phyloP scores from a whole-genome alignment of 2,797 vertebrate genomes.

The Mico argentatus region DNA sequence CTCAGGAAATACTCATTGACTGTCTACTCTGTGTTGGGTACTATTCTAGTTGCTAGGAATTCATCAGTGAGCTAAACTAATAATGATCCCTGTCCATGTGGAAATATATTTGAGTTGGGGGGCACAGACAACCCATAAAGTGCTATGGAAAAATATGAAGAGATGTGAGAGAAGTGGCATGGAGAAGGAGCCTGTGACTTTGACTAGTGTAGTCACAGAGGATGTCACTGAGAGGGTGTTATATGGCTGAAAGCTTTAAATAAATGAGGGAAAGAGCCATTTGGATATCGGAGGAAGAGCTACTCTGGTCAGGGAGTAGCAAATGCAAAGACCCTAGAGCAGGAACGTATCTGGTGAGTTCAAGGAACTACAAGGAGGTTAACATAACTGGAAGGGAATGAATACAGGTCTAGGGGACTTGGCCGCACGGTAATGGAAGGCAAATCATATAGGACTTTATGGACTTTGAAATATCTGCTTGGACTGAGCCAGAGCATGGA shows the following conservation, averaged over 20 bases:
- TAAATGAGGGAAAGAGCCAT: neutral
- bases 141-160: neutral
- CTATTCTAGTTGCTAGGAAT: neutral
- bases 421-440: neutral
- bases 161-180: neutral
- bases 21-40: neutral
- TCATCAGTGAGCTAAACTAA: neutral
- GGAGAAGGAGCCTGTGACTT: neutral
- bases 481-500: neutral
- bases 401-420: neutral
- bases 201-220: neutral
- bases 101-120: neutral
- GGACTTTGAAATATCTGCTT: rapidly evolving
- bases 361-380: neutral
- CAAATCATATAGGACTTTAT: rapidly evolving
- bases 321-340: neutral
- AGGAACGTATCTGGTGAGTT: neutral
- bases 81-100: neutral
- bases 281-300: neutral
- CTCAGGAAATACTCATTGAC: neutral
- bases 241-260: neutral
- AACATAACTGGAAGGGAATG: neutral
- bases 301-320: neutral
- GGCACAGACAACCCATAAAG: neutral
- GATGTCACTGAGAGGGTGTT: neutral